Evolutionary conservation across 92 coral and sea anemone species (phyloP), one percentile per base, ranked within the genome.

Genomic region (Zoanthus solanderi): DNA sequence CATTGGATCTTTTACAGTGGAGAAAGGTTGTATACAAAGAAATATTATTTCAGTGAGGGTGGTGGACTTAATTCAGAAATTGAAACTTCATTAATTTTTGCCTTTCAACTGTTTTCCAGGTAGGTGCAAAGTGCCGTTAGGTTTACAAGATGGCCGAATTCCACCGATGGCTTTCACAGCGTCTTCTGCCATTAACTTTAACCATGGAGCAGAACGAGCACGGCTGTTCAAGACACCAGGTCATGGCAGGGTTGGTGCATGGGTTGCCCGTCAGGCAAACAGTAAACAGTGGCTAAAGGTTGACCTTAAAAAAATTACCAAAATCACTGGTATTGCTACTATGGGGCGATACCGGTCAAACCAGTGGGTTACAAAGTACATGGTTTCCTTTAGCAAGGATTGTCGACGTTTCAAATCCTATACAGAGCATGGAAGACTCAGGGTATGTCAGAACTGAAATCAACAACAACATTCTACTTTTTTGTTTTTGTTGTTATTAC

Each of bases 231-330:
- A 47, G 28, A 57, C 37, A 1, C 16, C 72, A 63, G 75, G 85
- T 61, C 68, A 61, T 9, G 31, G 76, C n/a, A 78, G 92, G 15
- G 85, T 54, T 14, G 92, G 92, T 23, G 89, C 84, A 18, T 89
- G 92, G 92, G 87, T 87, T 78, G 89, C 92, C 12, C 66, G 76
- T 7, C 63, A 18, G 0, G 14, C 63, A 46, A 84, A 89, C 83
- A 75, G 69, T 7, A 82, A 69, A 6, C 89, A 87, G 30, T 89
- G 92, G 92, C 76, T 89, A 14, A 66, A 85, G 32, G 88, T 89
- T 31, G 79, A 89, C 37, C 45, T 89, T 48, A 71, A 78, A 57
- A 75, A 48, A 75, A 50, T 30, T 7, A 89, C 73, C 44, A 54
- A 72, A 30, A 31, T 89, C 52, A 83, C 83, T 23, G 91, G 83